Evolutionary conservation across 2,113 vertebrate species (phyloP).

Genomic region (Gavialis gangeticus): DNA sequence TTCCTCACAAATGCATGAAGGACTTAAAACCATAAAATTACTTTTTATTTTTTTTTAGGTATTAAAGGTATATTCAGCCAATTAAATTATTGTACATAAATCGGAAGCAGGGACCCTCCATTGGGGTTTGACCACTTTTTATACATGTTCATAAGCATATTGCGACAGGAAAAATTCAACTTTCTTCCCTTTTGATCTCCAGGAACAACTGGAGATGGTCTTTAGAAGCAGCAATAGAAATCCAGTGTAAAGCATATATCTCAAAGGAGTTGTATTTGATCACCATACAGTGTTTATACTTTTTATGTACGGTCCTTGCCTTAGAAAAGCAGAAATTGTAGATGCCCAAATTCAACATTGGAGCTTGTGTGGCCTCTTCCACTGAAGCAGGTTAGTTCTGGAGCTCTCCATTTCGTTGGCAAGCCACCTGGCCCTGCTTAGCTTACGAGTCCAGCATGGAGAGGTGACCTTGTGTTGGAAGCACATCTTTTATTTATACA

Average conservation of each 20-base stretch:
- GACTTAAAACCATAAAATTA: slow-evolving; percentile 83
- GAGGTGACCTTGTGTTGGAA: not conserved
- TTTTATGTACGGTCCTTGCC: slow-evolving; percentile 68
- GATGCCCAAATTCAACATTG: not conserved
- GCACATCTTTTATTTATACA: fast-evolving
- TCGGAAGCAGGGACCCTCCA: slow-evolving; percentile 80
- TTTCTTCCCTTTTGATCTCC: slow-evolving; percentile 74
- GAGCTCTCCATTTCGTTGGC: not conserved
- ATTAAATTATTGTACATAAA: slow-evolving; percentile 98
- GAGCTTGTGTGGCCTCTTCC: not conserved
- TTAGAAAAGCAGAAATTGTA: slow-evolving; percentile 64
- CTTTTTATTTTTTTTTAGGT: slow-evolving; percentile 82
- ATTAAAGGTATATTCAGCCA: slow-evolving; percentile 81
- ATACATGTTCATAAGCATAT: slow-evolving; percentile 81
- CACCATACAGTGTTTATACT: slow-evolving; percentile 57
- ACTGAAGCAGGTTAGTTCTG: not conserved
- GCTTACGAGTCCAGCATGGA: not conserved
- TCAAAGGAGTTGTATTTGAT: slow-evolving; percentile 71
- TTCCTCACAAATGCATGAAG: slow-evolving; percentile 88
- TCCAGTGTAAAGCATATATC: slow-evolving; percentile 73
- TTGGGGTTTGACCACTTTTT: slow-evolving; percentile 85
- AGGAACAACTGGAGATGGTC: slow-evolving; percentile 66
- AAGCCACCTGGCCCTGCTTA: not conserved
- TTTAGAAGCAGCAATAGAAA: slow-evolving; percentile 84
- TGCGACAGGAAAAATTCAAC: slow-evolving; percentile 69